Conservation (phyloP, 2,797 vertebrate species). For the Melanotaenia parkinsoni region DNA sequence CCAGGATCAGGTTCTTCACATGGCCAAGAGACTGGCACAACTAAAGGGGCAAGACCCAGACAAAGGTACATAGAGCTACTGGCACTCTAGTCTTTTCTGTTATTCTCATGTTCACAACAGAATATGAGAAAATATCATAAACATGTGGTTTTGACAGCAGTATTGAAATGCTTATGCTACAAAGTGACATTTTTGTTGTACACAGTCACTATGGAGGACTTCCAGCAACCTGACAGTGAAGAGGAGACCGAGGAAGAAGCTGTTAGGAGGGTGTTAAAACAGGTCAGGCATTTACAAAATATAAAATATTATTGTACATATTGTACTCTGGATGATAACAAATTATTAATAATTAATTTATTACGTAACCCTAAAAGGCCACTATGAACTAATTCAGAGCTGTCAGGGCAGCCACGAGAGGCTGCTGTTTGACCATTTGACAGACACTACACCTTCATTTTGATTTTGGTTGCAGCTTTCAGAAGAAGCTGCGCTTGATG, state of each 20-base stretch:
- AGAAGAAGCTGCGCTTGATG: constrained; percentile 92
- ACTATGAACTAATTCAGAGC: background rate
- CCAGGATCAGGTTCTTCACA: constrained; percentile 87
- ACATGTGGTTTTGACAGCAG: background rate
- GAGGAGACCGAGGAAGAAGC: constrained; percentile 93
- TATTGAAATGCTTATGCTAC: constrained; percentile 16
- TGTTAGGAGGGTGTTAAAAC: constrained; percentile 88
- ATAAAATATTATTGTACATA: background rate
- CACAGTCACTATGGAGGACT: constrained; percentile 87
- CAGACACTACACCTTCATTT: background rate
- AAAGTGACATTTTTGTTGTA: constrained; percentile 22
- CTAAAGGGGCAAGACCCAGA: constrained; percentile 91
- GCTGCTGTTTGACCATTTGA: constrained; percentile 59
- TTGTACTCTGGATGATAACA: constrained; percentile 3
- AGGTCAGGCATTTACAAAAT: constrained; percentile 74
- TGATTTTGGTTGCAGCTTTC: constrained; percentile 83
- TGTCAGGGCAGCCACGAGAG: constrained; percentile 61
- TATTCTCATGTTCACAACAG: background rate
- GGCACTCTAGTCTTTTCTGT: background rate
- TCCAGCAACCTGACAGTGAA: constrained; percentile 89
- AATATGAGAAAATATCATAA: constrained; percentile 19
- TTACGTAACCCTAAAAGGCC: background rate
- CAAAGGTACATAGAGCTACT: constrained; percentile 79
- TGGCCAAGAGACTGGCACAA: constrained; percentile 89
- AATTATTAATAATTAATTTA: constrained; percentile 4